Base-by-base conservation (phyloP, 2,797 vertebrate species). In the Taenioides sp. region DNA sequence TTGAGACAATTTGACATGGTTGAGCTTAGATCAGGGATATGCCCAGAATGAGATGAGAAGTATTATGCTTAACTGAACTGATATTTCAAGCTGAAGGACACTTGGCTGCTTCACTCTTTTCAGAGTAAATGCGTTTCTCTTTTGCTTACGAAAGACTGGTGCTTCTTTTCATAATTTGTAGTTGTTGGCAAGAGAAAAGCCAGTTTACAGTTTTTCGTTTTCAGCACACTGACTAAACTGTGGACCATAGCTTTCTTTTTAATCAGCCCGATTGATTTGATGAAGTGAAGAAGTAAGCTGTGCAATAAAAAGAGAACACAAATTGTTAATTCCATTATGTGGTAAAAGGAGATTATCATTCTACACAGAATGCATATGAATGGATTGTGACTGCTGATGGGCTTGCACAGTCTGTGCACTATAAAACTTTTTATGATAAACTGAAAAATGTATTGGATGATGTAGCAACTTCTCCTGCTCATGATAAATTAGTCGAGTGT, bases 61-160 rank as follows among this genome's bases (percentile, higher is more conserved):
- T 5, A 28, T 71, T 72, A 72, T 58, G 23, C 28, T 69, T 37
- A 22, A 69, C 72, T 14, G 61, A 25, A 43, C 12, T 47, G 28
- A 18, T 65, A 23, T 2, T 69, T 23, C 49, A 18, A 34, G 23
- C 6, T n/a, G 34, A 61, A 7, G 23, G 43, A 10, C 40, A 47
- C 63, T 65, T 65, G 37, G 40, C 63, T 49, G 22, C 63, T 65
- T 16, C 49, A 9, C 37, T n/a, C 17, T 40, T 40, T 14, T 23
- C 47, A 64, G 37, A 47, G 14, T 17, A 49, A 74, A 18, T 57
- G n/a, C 37, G 2, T 50, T 20, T 70, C 25, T 74, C 16, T 22
- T 31, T 20, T 71, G 23, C 16, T 65, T 16, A 65, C 14, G 22
- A 40, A 11, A 10, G 34, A 14, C 12, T 22, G 1, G 10, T 7